phyloP scores from a whole-genome alignment of 2,113 vertebrate genomes.

The Chionis minor region DNA sequence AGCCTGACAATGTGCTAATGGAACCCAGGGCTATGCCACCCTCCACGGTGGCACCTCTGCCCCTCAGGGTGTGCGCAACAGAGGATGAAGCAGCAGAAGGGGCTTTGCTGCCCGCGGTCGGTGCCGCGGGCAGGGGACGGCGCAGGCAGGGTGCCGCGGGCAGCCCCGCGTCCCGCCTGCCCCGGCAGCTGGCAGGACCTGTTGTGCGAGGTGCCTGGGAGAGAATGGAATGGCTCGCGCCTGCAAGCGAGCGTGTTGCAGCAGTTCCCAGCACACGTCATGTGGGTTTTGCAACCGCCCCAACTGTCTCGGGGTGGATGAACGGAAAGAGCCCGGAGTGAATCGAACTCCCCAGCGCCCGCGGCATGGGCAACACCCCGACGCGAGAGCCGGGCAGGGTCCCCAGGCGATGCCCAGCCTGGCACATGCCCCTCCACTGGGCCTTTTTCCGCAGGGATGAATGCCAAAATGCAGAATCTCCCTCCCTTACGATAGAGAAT shows the following conservation, averaged over 20 bases:
- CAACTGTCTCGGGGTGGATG: neutral
- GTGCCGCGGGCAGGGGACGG: neutral
- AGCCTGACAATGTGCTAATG: rapidly evolving
- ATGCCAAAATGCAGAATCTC: neutral
- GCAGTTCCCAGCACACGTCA: constrained; percentile 50
- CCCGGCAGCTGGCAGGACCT: constrained; percentile 39
- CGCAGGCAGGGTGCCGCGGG: neutral
- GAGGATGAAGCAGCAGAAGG: neutral
- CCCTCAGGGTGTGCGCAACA: rapidly evolving
- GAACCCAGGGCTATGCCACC: neutral
- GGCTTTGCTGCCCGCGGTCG: neutral
- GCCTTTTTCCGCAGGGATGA: neutral
- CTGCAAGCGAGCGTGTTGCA: constrained; percentile 31
- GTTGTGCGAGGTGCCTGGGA: constrained; percentile 54
- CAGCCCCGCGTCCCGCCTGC: neutral
- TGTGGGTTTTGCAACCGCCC: constrained; percentile 29
- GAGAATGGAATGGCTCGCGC: neutral
- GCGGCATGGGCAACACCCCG: rapidly evolving
- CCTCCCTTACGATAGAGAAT: neutral
- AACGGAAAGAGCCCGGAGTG: neutral
- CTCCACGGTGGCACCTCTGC: neutral
- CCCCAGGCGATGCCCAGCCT: rapidly evolving
- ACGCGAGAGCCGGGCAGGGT: neutral
- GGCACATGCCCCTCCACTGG: rapidly evolving
- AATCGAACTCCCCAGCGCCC: neutral